A percentile compares a stretch with the other conserved stretches of the same genome.
Evolutionary conservation across 2,888 invertebrate species (phyloP).

Genomic region (Thera britannica): DNA sequence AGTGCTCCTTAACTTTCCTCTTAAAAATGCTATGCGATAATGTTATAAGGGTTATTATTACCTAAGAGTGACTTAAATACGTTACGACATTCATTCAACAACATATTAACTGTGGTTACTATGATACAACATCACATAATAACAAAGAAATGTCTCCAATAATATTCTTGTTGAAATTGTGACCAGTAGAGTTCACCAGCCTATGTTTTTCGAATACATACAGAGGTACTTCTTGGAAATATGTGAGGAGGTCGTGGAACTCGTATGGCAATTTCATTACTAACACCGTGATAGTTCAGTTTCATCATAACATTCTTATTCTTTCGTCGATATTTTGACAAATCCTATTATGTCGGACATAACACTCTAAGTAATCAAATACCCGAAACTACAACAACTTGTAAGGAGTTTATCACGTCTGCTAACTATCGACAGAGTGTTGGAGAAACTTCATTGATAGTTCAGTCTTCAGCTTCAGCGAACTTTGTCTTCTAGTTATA

Average conservation of each 20-base stretch:
- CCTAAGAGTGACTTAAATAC: no score
- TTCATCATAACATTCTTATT: slow-evolving; percentile 1
- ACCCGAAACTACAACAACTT: slow-evolving; percentile 10
- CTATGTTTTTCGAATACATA: not conserved
- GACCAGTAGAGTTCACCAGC: no score
- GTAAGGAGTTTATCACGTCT: slow-evolving; percentile 24
- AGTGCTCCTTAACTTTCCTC: no score
- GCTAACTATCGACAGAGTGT: slow-evolving; percentile 13
- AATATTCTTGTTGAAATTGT: no score
- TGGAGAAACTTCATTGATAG: slow-evolving; percentile 22
- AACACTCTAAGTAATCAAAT: slow-evolving; percentile 14
- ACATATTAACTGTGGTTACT: no score
- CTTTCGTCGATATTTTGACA: slow-evolving; percentile 3
- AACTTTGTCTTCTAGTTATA: slow-evolving; percentile 14
- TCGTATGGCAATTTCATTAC: slow-evolving; percentile 1
- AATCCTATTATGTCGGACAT: not conserved
- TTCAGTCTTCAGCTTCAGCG: slow-evolving; percentile 9
- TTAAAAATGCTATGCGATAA: no score
- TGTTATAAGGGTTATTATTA: not conserved
- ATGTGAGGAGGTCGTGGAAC: not conserved
- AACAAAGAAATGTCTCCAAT: no score
- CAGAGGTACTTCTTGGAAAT: not conserved
- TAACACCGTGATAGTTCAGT: not conserved
- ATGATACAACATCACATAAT: no score
- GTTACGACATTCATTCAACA: no score